These are phyloP conservation scores for Fabriciana adippe DNA, from an alignment of 2,888 invertebrate genomes.

Conservation along the genomic window DNA sequence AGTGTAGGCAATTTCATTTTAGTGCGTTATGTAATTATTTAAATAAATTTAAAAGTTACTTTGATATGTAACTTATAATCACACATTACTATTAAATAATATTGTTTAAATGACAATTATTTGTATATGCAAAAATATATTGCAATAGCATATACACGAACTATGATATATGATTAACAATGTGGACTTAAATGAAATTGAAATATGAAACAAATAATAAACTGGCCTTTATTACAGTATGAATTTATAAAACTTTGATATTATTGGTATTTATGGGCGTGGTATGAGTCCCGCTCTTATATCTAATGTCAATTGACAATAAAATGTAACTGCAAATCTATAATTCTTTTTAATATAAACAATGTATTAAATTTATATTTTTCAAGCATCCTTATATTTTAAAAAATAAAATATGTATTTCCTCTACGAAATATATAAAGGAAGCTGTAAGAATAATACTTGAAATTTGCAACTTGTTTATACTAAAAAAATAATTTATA, in stretches of 20 bases:
- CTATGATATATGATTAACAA: background rate
- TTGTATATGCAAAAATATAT: slow-evolving; percentile 15
- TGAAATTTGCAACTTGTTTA: slow-evolving; percentile 28
- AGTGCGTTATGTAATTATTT: background rate
- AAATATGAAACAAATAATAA: background rate
- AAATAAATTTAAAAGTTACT: slow-evolving; percentile 1
- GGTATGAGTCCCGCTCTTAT: slow-evolving; percentile 5
- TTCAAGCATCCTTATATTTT: too few relatives aligned
- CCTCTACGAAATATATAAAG: background rate
- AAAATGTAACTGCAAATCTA: background rate
- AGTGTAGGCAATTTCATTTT: background rate
- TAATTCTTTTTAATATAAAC: background rate
- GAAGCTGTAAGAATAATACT: background rate
- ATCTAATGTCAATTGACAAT: background rate
- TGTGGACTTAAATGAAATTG: background rate
- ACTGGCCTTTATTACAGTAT: background rate
- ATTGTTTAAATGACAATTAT: slow-evolving; percentile 6
- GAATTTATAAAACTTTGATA: background rate
- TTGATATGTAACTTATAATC: slow-evolving; percentile 1
- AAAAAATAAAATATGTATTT: background rate
- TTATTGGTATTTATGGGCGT: background rate
- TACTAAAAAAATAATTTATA: slow-evolving; percentile 43
- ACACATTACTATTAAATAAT: too few relatives aligned
- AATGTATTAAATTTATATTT: too few relatives aligned
- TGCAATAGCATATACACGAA: slow-evolving; percentile 5